Conservation (phyloP, 2,888 invertebrate species). For the Caenorhabditis sp. region DNA sequence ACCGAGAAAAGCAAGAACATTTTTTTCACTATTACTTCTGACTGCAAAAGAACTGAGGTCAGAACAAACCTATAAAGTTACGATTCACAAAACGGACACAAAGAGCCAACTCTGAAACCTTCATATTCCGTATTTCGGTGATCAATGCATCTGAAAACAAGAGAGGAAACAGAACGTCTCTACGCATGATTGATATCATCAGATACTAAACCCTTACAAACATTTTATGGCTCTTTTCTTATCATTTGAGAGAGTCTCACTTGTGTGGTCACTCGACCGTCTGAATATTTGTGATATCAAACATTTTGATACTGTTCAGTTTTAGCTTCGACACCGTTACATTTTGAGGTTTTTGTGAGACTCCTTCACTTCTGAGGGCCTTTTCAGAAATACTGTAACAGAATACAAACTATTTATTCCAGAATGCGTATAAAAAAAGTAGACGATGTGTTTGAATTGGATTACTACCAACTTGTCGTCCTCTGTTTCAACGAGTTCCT, state of each 20-base stretch:
- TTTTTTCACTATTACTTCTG: too few species aligned
- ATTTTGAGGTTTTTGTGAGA: not conserved
- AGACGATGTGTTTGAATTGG: constrained; percentile 75
- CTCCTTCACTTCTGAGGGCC: not conserved
- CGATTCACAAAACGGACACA: too few species aligned
- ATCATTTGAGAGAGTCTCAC: constrained; percentile 26
- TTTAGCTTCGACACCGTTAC: not conserved
- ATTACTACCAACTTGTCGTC: constrained; percentile 71
- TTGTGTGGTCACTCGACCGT: constrained; percentile 28
- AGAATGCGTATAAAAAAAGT: constrained; percentile 60
- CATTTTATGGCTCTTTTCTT: constrained; percentile 32
- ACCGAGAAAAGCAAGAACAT: too few species aligned
- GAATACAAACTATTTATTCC: not conserved
- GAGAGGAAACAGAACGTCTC: constrained; percentile 1
- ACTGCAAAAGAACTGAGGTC: too few species aligned
- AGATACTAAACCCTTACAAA: constrained; percentile 22
- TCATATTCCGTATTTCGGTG: not conserved
- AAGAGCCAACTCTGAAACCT: not conserved
- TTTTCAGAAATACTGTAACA: not conserved
- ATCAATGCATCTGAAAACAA: constrained; percentile 6
- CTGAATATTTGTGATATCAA: constrained; percentile 19
- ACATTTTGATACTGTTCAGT: constrained; percentile 9
- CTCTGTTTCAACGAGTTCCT: constrained; percentile 73
- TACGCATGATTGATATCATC: constrained; percentile 12
- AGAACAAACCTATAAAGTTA: too few species aligned